Evolutionary conservation across 2,113 vertebrate species (phyloP).

Genomic region (Hemicordylus capensis): DNA sequence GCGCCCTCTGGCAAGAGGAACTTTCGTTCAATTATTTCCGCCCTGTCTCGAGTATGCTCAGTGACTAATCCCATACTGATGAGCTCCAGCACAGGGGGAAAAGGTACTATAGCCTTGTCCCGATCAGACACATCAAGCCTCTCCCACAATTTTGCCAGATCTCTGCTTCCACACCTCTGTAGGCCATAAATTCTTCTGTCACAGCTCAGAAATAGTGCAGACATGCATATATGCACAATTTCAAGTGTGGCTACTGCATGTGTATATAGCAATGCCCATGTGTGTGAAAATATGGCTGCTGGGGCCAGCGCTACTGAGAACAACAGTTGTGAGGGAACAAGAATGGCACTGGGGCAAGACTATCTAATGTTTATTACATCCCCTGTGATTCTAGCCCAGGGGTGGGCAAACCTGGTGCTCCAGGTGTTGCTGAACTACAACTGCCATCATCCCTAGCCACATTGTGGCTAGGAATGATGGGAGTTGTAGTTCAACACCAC

Average conservation of each 20-base stretch:
- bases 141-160: not conserved
- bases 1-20: too few relatives aligned
- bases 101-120: not conserved
- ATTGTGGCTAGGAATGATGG: too few relatives aligned
- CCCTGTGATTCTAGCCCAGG: too few relatives aligned
- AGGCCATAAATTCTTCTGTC: not conserved
- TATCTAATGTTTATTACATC: constrained; percentile 17
- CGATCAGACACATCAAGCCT: not conserved
- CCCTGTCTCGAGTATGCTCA: too few relatives aligned
- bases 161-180: not conserved
- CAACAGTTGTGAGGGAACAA: not conserved
- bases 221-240: not conserved
- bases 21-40: too few relatives aligned
- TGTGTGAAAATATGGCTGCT: not conserved
- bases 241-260: not conserved
- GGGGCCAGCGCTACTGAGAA: not conserved
- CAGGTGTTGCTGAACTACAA: too few relatives aligned
- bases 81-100: not conserved
- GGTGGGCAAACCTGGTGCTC: too few relatives aligned
- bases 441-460: too few relatives aligned
- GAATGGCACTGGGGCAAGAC: not conserved
- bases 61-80: too few relatives aligned
- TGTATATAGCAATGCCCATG: not conserved
- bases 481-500: too few relatives aligned
- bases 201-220: not conserved